These are phyloP conservation scores for Lophius piscatorius DNA, from an alignment of 2,113 vertebrate genomes.

Conservation along the genomic window DNA sequence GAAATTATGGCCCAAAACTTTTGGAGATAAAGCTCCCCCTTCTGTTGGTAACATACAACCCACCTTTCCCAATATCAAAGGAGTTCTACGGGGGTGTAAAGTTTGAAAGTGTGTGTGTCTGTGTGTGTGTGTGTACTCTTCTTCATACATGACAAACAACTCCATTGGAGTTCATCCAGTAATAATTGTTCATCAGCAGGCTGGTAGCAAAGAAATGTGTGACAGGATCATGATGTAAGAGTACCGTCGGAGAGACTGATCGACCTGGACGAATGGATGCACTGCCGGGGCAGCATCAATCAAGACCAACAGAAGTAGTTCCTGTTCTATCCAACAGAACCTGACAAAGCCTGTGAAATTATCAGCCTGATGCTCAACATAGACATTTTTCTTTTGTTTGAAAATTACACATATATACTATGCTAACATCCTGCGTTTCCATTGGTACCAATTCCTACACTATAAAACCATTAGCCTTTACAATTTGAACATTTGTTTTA, in stretches of 20 bases:
- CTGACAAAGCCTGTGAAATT: background rate
- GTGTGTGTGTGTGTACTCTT: no score
- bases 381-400: background rate
- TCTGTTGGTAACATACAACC: no score
- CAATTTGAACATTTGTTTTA: no score
- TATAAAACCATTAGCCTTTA: no score
- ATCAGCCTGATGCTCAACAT: background rate
- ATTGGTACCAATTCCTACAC: background rate
- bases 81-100: no score
- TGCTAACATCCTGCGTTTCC: no score
- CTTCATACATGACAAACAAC: slow-evolving; percentile 4
- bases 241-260: background rate
- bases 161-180: background rate
- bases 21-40: no score
- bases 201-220: background rate
- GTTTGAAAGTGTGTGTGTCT: no score
- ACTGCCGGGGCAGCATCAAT: background rate
- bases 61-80: no score
- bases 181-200: background rate
- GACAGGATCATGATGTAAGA: slow-evolving; percentile 1
- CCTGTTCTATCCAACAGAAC: background rate
- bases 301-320: background rate
- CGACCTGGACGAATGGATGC: background rate
- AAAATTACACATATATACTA: background rate
- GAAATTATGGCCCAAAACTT: no score